phyloP scores from a whole-genome alignment of 2,113 vertebrate genomes.

The Cercopithecus mona region DNA sequence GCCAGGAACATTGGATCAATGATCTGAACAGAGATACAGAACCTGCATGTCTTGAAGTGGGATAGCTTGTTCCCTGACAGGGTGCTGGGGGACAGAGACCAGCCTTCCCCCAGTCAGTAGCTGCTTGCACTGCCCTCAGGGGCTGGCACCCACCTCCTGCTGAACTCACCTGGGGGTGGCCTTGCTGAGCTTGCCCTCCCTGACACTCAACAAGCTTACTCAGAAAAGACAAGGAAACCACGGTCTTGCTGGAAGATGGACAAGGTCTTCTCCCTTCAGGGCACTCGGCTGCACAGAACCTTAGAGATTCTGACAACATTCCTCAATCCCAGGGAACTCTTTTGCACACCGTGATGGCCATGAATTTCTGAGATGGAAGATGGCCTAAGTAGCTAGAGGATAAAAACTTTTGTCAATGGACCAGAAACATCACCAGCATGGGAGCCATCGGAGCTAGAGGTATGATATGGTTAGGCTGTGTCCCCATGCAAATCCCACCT shows the following conservation, averaged over 20 bases:
- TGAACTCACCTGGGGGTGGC: background rate
- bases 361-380: background rate
- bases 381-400: fast-evolving
- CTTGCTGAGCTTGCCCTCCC: background rate
- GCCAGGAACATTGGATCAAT: too few species aligned
- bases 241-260: fast-evolving
- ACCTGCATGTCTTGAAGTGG: fast-evolving
- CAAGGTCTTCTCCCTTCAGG: fast-evolving
- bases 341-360: fast-evolving
- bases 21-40: background rate
- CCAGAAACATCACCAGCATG: fast-evolving
- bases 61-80: fast-evolving
- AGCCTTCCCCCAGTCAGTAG: fast-evolving
- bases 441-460: background rate
- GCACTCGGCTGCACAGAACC: fast-evolving
- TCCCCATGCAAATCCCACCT: too few species aligned
- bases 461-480: too few species aligned
- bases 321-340: fast-evolving
- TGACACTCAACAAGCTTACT: background rate
- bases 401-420: fast-evolving
- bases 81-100: fast-evolving
- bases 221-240: background rate
- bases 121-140: too few species aligned
- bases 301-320: fast-evolving
- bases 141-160: background rate